A percentile compares a stretch with the other conserved stretches of the same genome.
Conservation (phyloP, 2,888 invertebrate genomes). For the Rotaria socialis region DNA sequence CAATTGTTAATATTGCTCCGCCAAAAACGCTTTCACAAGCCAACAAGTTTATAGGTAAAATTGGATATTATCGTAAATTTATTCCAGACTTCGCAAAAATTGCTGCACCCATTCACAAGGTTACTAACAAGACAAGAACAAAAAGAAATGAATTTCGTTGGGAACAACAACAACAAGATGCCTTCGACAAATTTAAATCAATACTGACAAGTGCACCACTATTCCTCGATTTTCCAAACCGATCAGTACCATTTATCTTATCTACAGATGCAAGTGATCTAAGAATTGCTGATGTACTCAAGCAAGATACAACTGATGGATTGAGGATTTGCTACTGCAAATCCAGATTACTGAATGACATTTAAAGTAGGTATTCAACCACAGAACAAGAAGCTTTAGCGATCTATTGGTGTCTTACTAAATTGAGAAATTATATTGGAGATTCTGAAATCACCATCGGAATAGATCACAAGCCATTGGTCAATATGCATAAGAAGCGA, state of each 20-base stretch:
- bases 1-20: not conserved
- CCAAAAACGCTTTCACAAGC: not conserved
- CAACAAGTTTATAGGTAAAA: not conserved
- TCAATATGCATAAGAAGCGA: not conserved
- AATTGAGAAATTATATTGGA: too few relatives aligned
- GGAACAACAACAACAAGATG: not conserved
- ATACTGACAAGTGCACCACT: not conserved
- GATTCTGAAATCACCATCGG: not conserved
- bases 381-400: too few relatives aligned
- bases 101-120: not conserved
- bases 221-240: not conserved
- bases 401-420: too few relatives aligned
- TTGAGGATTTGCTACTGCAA: too few relatives aligned
- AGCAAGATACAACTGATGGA: not conserved
- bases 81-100: not conserved
- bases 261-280: not conserved
- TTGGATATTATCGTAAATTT: constrained; percentile 16
- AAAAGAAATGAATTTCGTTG: not conserved
- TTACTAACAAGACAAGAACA: not conserved
- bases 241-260: not conserved
- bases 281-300: not conserved
- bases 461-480: not conserved
- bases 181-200: not conserved
- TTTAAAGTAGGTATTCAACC: too few relatives aligned
- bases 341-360: too few relatives aligned